Conservation (phyloP, 2,888 invertebrate genomes). For the Sabatieria punctata region DNA sequence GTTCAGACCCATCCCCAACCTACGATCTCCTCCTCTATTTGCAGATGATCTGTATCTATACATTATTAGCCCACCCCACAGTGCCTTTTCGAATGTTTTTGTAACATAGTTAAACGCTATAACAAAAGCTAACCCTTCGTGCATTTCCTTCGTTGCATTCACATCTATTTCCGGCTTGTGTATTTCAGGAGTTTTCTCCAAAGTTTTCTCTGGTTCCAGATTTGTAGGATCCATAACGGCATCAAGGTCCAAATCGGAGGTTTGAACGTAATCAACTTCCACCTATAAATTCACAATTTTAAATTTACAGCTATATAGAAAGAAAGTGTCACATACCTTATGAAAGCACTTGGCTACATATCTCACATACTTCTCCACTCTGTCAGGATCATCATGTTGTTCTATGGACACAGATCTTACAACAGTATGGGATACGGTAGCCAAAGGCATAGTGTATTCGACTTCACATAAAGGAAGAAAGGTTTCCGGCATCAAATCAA, state of each 20-base stretch:
- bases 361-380: conserved; percentile 93
- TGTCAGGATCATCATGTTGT: conserved; percentile 46
- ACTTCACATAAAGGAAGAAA: conserved; percentile 71
- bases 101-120: no score
- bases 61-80: no score
- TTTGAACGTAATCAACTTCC: conserved; percentile 30
- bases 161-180: conserved; percentile 7
- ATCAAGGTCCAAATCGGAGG: conserved; percentile 22
- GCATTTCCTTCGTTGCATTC: not conserved
- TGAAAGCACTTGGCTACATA: conserved; percentile 91
- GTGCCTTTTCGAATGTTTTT: no score
- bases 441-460: conserved; percentile 96
- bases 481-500: conserved; percentile 87
- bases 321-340: conserved; percentile 42
- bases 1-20: no score
- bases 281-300: conserved; percentile 18
- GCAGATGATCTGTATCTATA: no score
- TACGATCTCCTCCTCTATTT: no score
- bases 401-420: conserved; percentile 57
- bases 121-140: conserved; percentile 14
- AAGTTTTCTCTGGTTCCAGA: conserved; percentile 7
- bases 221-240: conserved; percentile 14
- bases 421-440: conserved; percentile 80
- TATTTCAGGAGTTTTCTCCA: not conserved
- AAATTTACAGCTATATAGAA: not conserved